Evolutionary conservation across 2,888 invertebrate species (phyloP).

Genomic region (Andrena minutula): DNA sequence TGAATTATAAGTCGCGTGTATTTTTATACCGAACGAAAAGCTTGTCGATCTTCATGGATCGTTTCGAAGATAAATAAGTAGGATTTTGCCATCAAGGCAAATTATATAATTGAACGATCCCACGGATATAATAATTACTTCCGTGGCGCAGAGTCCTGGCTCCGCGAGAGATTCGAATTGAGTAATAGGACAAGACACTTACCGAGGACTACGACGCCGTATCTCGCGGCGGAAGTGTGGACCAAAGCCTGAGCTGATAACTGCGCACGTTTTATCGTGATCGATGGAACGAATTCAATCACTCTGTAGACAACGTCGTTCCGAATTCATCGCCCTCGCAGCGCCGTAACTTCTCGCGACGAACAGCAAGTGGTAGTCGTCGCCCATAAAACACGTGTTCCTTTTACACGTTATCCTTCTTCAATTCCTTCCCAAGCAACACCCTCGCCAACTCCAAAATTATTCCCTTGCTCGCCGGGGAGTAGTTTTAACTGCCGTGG

Average conservation of each 20-base stretch:
- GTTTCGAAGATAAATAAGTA: no score
- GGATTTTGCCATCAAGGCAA: no score
- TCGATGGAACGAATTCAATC: conserved; percentile 21
- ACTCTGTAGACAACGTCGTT: background rate
- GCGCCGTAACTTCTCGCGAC: background rate
- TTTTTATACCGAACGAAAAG: no score
- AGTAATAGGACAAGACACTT: conserved; percentile 57
- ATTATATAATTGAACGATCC: conserved; percentile 7
- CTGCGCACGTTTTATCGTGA: conserved; percentile 28
- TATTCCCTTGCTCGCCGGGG: no score
- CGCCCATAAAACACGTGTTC: background rate
- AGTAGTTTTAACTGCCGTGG: no score
- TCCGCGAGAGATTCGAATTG: conserved; percentile 46
- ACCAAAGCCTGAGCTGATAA: conserved; percentile 4
- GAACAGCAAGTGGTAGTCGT: background rate
- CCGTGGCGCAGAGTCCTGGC: conserved; percentile 16
- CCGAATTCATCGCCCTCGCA: background rate
- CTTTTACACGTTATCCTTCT: background rate
- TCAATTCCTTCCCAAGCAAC: background rate
- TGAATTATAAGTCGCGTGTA: no score
- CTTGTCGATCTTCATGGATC: no score
- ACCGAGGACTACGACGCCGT: conserved; percentile 49
- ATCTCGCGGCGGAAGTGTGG: background rate
- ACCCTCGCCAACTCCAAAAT: no score
- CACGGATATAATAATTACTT: background rate